phyloP scores from a whole-genome alignment of 2,113 vertebrate species.

The Neomonachus schauinslandi region DNA sequence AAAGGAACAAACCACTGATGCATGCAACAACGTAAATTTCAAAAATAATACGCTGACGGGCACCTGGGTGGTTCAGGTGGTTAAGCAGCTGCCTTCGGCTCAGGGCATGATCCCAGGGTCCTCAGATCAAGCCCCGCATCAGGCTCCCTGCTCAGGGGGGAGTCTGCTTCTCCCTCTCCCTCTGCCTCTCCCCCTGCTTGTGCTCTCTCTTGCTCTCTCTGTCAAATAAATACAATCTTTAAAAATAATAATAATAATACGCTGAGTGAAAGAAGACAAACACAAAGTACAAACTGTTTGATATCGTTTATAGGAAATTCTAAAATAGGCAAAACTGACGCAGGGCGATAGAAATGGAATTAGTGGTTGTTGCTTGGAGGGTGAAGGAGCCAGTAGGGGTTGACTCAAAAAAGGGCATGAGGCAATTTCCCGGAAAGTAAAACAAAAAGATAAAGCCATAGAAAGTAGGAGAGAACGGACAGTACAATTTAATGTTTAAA shows the following conservation, averaged over 20 bases:
- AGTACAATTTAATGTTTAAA: not conserved
- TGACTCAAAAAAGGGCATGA: not conserved
- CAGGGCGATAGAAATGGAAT: not conserved
- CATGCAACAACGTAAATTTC: not conserved
- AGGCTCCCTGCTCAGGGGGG: no score
- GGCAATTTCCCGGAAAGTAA: not conserved
- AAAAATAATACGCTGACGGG: no score
- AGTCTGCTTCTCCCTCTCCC: no score
- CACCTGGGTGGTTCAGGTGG: no score
- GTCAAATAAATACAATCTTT: no score
- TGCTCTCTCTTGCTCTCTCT: no score
- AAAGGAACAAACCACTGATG: not conserved
- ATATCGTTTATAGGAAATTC: not conserved
- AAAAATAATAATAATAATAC: not conserved
- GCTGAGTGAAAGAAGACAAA: not conserved
- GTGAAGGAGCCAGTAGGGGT: not conserved
- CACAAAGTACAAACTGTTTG: not conserved
- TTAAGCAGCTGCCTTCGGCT: no score
- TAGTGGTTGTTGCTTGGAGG: not conserved
- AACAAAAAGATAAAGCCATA: not conserved
- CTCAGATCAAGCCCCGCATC: no score
- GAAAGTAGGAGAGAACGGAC: not conserved
- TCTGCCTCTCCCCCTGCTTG: no score
- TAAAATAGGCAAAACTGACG: not conserved
- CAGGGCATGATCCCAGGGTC: no score